Evolutionary conservation across 1,140 invertebrate species (phyloP), one percentile per base, ranked within the genome.

Genomic region (Zaprionus gabonicus): DNA sequence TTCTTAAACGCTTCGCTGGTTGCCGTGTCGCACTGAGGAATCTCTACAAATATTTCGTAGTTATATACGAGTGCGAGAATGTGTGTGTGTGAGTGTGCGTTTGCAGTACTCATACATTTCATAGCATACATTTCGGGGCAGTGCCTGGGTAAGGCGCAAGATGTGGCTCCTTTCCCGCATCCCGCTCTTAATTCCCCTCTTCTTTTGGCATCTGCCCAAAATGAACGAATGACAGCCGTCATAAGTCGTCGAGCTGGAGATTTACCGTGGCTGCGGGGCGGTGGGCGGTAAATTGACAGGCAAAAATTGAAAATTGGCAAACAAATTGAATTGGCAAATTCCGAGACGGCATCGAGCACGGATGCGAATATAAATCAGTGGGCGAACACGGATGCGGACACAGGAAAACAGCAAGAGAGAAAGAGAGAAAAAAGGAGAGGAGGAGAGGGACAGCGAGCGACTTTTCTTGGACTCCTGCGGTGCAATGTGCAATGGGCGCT

Each of bases 401-500:
- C 46, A 7, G 15, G 38, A 0, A 41, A n/a, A 38, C 10, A 38
- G 36, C 4, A 38, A 38, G 34, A 36, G 10, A 36, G 12, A 36
- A 10, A 31, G 28, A 31, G 12, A 13, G 12, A 36, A 0, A 36
- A 3, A 36, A 10, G 7, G 6, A 31, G 12, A 13, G 12, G 13
- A 0, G 9, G 12, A 13, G 34, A 4, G 36, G 13, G 13, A 4
- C 4, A 38, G 36, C 13, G 13, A 38, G 36, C 13, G 2, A 51
- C n/a, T 13, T 12, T 13, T 20, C 23, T 41, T 15, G n/a, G 17
- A 28, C 15, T 44, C 7, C 15, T 15, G 13, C 46, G 20, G 46
- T 25, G 46, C 46, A 49, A 3, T 49, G 36, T 58, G 66, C 71
- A 62, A 34, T 71, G 46, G 6, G 15, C 80, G 78, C 69, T 81